Base-by-base conservation (phyloP, 2,113 vertebrate genomes). In the Misgurnus anguillicaudatus region DNA sequence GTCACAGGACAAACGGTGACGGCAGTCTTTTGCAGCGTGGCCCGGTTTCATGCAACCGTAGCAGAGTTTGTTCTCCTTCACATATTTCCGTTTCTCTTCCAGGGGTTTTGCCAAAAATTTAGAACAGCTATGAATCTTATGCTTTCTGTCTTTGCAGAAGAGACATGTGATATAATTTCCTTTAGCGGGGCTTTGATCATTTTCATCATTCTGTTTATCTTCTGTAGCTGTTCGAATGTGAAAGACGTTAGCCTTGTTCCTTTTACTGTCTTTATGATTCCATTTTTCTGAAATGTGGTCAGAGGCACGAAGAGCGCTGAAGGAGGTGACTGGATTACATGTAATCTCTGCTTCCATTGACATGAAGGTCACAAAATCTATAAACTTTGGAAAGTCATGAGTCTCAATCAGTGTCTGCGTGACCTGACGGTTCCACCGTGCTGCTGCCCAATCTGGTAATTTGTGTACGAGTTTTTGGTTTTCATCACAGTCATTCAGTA, bases 391-490 rank as follows among this genome's bases (percentile, higher is more conserved):
- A 39, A 80, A 80, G 47, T 65, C 60, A 16, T 45, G 17, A 21
- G 31, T 77, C 11, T 78, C 66, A 13, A 51, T 66, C 14, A 78
- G 36, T 13, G 38, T 53, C 42, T 82, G 48, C 4, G 80, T 78
- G 38, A 78, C 80, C 14, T 78, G 60, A n/a, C 61, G 48, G 60
- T 78, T 82, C 80, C 68, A 82, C 0, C 41, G 2, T 47, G 80
- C 17, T 14, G 69, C 68, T 65, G 39, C 66, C 80, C 70, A 79
- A 36, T 82, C 69, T 51, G 76, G 76, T 16, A n/a, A n/a, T n/a
- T n/a, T n/a, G n/a, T n/a, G n/a, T n/a, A n/a, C n/a, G n/a, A n/a
- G n/a, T n/a, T n/a, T n/a, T n/a, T n/a, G n/a, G n/a, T n/a, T n/a
- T n/a, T n/a, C n/a, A n/a, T n/a, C n/a, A n/a, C n/a, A n/a, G n/a